These are phyloP conservation scores for Dissostichus mawsoni DNA, from an alignment of 2,113 vertebrate species.

Conservation along the genomic window DNA sequence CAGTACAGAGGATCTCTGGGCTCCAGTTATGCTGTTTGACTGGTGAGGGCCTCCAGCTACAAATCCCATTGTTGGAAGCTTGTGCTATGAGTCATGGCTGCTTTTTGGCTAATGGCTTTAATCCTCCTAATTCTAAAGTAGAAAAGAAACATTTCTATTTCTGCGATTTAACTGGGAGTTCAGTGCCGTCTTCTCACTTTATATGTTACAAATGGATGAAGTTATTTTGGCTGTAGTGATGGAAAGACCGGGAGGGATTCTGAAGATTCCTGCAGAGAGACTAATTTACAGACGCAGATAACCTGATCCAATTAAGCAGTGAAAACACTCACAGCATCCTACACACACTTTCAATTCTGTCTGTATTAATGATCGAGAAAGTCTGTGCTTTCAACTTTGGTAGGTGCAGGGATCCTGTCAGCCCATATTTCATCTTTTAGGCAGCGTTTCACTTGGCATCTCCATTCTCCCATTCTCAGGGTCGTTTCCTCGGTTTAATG, in stretches of 20 bases:
- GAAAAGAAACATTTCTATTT: background rate
- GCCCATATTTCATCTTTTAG: constrained; percentile 31
- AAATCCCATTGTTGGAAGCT: constrained; percentile 40
- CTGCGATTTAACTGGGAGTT: background rate
- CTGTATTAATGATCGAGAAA: constrained; percentile 21
- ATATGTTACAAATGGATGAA: constrained; percentile 15
- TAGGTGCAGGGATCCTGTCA: background rate
- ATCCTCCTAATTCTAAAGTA: background rate
- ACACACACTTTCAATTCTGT: constrained; percentile 29
- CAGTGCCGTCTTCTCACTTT: background rate
- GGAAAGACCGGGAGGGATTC: constrained; percentile 19
- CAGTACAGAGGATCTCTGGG: constrained; percentile 24
- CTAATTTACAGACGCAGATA: constrained; percentile 64
- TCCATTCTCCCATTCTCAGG: constrained; percentile 8
- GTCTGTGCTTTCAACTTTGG: background rate
- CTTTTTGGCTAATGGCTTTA: constrained; percentile 17
- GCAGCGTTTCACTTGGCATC: constrained; percentile 14
- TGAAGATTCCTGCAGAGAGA: constrained; percentile 49
- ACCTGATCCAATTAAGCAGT: constrained; percentile 68
- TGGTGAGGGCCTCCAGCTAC: constrained; percentile 41
- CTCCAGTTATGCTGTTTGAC: constrained; percentile 25
- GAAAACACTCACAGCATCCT: constrained; percentile 49
- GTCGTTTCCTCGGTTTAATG: constrained; percentile 50
- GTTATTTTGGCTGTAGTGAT: constrained; percentile 5
- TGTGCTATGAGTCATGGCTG: constrained; percentile 24